phyloP scores from a whole-genome alignment of 1,140 invertebrate species.

The Uloborus diversus region DNA sequence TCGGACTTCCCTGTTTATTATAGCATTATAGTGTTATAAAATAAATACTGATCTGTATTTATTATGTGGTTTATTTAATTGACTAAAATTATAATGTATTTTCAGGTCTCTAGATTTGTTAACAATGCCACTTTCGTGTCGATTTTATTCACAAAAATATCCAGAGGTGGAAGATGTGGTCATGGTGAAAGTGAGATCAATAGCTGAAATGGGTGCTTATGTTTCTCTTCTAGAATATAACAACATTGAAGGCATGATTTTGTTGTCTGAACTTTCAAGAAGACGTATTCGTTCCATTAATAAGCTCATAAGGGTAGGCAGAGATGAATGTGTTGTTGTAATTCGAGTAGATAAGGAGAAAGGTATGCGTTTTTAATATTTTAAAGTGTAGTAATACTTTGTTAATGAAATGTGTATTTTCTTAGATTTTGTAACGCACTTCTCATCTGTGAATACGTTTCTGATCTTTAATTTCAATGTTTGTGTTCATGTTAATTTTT shows the following conservation, averaged over 20 bases:
- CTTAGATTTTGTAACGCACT: too few relatives aligned
- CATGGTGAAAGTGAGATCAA: constrained; percentile 98
- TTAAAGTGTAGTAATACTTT: too few relatives aligned
- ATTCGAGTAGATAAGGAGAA: constrained; percentile 99
- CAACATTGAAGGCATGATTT: constrained; percentile 97
- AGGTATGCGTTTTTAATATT: constrained; percentile 71
- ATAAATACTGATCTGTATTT: too few relatives aligned
- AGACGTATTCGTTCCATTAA: constrained; percentile 99
- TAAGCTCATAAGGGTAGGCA: constrained; percentile 97
- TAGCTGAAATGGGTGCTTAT: constrained; percentile 99
- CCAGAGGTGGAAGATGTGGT: constrained; percentile 99
- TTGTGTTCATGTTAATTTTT: too few relatives aligned
- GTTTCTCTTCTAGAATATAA: constrained; percentile 98
- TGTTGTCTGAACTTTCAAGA: constrained; percentile 94
- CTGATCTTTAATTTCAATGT: too few relatives aligned
- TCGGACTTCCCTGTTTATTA: too few relatives aligned
- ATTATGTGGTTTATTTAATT: too few relatives aligned
- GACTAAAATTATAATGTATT: too few relatives aligned
- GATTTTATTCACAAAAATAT: constrained; percentile 98
- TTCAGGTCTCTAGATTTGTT: neutral
- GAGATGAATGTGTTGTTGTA: constrained; percentile 98
- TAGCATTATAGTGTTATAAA: too few relatives aligned
- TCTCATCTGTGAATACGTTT: too few relatives aligned
- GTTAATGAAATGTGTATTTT: too few relatives aligned
- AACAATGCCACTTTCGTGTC: constrained; percentile 90